Base-by-base conservation (phyloP, 37 sponge, comb jelly and placozoan species). In the Ephydatia muelleri region DNA sequence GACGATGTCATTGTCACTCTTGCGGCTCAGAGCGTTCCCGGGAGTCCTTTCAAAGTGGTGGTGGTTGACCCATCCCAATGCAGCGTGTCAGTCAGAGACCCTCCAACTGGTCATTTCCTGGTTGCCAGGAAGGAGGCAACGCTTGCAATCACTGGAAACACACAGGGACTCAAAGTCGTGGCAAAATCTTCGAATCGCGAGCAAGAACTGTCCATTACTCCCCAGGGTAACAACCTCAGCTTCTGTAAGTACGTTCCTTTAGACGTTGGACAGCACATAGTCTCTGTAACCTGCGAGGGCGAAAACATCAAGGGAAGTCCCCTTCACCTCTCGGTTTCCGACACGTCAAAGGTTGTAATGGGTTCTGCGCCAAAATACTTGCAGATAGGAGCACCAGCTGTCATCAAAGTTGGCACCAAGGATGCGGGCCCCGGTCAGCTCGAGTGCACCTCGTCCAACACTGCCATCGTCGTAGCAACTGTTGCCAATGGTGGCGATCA, bases 271-370 rank as follows among this genome's bases (percentile, higher is more conserved):
- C 69, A 72, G n/a, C 87, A 97, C 76, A 39, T 70, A 31, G 79
- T 97, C 80, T 30, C 67, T 30, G 90, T 95, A 22, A 93, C 83
- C 14, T 93, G 87, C 86, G 96, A 86, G 39, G 98, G 92, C 9
- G 87, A 91, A 22, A 79, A 91, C 86, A 91, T 97, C 30, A 86
- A 84, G 21, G 96, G 95, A 8, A 86, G 86, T 34, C 98, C 98
- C 34, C 69, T 96, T 1, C 64, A 25, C 26, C 70, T 96, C 8
- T 66, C 25, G 13, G 85, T 87, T 26, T 84, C 80, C 36, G 91
- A 92, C 57, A 88, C 96, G 3, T 79, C 76, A 27, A 89, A 89
- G 57, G 67, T 76, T 14, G 38, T 95, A 39, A 67, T 82, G 1
- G 87, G 91, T 39, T 35, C 71, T 13, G 67, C 86, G 1, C 80